Percentiles rank a stretch among this genome's conserved stretches.
These are phyloP conservation scores for Anolis sagrei DNA, from an alignment of 2,113 vertebrate genomes.

Conservation along the genomic window DNA sequence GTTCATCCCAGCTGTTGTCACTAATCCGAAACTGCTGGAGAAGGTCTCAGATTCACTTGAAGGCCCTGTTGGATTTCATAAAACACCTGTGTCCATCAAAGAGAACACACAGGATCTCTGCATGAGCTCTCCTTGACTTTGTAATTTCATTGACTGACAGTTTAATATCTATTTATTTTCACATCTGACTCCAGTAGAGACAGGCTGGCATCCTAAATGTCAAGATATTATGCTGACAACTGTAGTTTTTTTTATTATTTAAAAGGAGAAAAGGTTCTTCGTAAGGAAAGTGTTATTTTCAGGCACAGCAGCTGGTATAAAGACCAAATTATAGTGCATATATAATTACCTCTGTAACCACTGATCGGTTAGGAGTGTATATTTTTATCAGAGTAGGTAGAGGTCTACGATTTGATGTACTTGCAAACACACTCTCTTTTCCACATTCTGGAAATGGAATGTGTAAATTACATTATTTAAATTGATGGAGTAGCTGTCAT, in stretches of 20 bases:
- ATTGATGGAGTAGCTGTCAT: conserved; percentile 70
- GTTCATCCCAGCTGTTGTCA: conserved; percentile 68
- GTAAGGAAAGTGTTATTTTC: conserved; percentile 71
- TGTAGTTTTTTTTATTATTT: conserved; percentile 71
- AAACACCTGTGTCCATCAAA: conserved; percentile 86
- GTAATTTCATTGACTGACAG: conserved; percentile 90
- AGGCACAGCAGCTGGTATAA: conserved; percentile 63
- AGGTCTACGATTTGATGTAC: conserved; percentile 58
- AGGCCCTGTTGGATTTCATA: conserved; percentile 77
- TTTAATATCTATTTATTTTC: conserved; percentile 92
- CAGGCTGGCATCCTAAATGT: conserved; percentile 82
- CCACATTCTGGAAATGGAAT: conserved; percentile 60
- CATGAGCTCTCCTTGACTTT: conserved; percentile 83
- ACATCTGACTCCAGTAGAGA: conserved; percentile 84
- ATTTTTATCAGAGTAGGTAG: conserved; percentile 65
- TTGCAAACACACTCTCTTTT: conserved; percentile 59
- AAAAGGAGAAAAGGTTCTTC: conserved; percentile 57
- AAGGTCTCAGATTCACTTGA: conserved; percentile 75
- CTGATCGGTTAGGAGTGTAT: conserved; percentile 68
- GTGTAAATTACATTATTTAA: conserved; percentile 78
- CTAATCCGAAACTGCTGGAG: conserved; percentile 68
- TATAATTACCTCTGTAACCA: conserved; percentile 67
- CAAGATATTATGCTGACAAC: conserved; percentile 83
- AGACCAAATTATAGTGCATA: conserved; percentile 71
- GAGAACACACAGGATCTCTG: conserved; percentile 76